Conservation (phyloP, 2,113 vertebrate genomes). For the Sphaerodactylus townsendi region DNA sequence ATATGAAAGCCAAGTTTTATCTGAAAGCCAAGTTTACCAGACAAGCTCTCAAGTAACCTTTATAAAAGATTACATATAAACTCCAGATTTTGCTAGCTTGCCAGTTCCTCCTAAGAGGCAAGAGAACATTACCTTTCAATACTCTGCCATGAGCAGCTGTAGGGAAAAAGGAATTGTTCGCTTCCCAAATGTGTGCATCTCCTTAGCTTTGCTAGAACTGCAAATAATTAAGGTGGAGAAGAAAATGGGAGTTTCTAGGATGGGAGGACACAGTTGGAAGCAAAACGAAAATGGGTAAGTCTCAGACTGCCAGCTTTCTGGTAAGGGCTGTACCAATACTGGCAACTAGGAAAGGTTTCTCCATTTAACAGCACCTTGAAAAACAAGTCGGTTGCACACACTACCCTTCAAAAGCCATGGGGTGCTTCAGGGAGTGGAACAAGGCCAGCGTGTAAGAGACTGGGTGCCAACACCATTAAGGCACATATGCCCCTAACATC, state of each 20-base stretch:
- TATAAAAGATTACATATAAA: neutral
- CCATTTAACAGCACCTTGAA: conserved; percentile 23
- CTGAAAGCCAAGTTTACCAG: neutral
- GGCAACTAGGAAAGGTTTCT: neutral
- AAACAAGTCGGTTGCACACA: neutral
- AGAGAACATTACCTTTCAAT: neutral
- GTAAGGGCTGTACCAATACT: neutral
- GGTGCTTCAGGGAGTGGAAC: neutral
- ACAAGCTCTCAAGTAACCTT: conserved; percentile 12
- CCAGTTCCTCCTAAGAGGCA: neutral
- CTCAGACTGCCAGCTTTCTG: neutral
- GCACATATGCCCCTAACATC: conserved; percentile 24
- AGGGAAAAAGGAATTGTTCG: neutral
- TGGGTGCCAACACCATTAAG: conserved; percentile 15
- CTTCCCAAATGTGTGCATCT: no score
- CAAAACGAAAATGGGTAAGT: neutral
- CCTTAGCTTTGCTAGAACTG: neutral
- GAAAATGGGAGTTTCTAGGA: neutral
- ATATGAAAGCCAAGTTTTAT: neutral
- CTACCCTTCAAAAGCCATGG: neutral
- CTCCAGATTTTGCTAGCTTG: neutral
- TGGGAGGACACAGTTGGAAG: neutral
- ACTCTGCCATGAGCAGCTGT: neutral
- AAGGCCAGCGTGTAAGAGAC: neutral
- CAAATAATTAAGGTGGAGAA: neutral